Base-by-base conservation (phyloP, 1,140 invertebrate species). In the Hermetia illucens region DNA sequence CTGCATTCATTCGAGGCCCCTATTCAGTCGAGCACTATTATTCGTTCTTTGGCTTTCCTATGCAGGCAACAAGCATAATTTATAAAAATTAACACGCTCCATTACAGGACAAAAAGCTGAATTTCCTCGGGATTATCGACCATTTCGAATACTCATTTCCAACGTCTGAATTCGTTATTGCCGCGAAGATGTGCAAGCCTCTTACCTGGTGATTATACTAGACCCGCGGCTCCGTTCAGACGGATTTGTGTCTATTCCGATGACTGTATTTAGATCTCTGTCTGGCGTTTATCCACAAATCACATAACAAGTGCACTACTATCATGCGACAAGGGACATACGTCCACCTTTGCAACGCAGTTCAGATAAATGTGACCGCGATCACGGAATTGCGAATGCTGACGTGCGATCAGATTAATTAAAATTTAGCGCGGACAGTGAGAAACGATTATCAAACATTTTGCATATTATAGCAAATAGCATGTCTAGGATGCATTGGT, bases 321-420 rank as follows among this genome's bases (percentile, higher is more conserved):
- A 13, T 27, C 24, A 13, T 27, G 24, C 24, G 24, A 27, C 24
- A 27, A 9, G 8, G 8, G 13, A 27, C 24, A 9, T 13, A 27
- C 13, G 13, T 9, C 13, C 24, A 9, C 13, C 13, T 13, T 27
- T 13, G 24, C 24, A 13, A 27, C 24, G 24, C 8, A 8, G 13
- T 8, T 27, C 8, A 27, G 24, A 27, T 27, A 27, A 27, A 27
- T 27, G 8, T 8, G 24, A 9, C 13, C 24, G 24, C 8, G 24
- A 27, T 13, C 24, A 13, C 24, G 24, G 24, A 27, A 27, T 13
- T 9, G 24, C 24, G 8, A 27, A 9, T 13, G 24, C 8, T 27
- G 24, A 27, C 24, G 24, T 27, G 24, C 24, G 24, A 27, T 27
- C 24, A 27, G 24, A 27, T 27, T 27, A 27, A 27, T 27, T 27